Base-by-base conservation (phyloP, 2,797 vertebrate genomes). In the Thamnophis elegans region DNA sequence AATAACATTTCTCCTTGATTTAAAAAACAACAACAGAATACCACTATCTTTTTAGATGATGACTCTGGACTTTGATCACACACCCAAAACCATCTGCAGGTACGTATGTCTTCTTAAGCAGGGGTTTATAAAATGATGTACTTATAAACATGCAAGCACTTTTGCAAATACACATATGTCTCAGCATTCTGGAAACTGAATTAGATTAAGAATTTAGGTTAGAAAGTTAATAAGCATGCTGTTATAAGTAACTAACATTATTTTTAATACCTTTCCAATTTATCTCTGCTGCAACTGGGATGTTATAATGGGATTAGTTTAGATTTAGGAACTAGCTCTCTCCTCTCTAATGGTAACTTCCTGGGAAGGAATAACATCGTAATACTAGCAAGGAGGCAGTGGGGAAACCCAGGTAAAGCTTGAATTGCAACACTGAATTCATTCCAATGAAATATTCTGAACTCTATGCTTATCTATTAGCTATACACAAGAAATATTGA, bases 251-350 rank as follows among this genome's bases (percentile, higher is more conserved):
- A 94, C 89, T 85, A 94, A 93, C 91, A 78, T 90, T 95, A 32
- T 96, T 92, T 93, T 51, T 86, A 97, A 96, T 94, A 92, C 87
- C 90, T 94, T 93, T 92, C 90, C 95, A 93, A 92, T 94, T 97
- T 96, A 95, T 97, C 95, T 94, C 92, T 96, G 90, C 93, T 93
- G 90, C 92, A 95, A 94, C 93, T 96, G 94, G 94, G 94, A 89
- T 92, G 90, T 96, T 96, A 86, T 94, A 96, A 97, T 95, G 92
- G 95, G 95, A 96, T 97, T 96, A 96, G 91, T 53, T 93, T 94
- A 95, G 93, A 94, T 92, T 94, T 95, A 94, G 94, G 94, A 95
- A 92, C 94, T 54, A 16, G 78, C 59, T 47, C 78, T 89, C 92
- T 93, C 85, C 73, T 36, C 0, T 20, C 87, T 92, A 95, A 91